These are phyloP conservation scores for Oryzaephilus surinamensis DNA, from an alignment of 1,140 invertebrate genomes.

Conservation along the genomic window DNA sequence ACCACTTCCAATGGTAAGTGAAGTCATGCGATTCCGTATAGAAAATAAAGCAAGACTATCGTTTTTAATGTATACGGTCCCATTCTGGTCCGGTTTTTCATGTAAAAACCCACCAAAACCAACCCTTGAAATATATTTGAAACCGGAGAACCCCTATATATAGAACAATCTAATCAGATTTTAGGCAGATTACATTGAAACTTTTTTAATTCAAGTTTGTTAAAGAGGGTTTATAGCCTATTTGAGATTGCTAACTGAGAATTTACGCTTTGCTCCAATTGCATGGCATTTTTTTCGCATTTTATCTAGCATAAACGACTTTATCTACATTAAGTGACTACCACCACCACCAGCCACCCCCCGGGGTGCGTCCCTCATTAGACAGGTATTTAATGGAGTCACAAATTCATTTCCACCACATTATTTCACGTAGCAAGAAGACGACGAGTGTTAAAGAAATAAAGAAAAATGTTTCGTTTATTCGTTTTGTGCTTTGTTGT, in stretches of 20 bases:
- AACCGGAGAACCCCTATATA: conserved; percentile 1
- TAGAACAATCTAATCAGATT: conserved; percentile 29
- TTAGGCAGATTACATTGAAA: conserved; percentile 27
- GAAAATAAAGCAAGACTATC: conserved; percentile 5
- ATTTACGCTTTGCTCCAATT: conserved; percentile 16
- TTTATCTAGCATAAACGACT: too few relatives aligned
- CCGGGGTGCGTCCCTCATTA: too few relatives aligned
- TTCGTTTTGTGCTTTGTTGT: too few relatives aligned
- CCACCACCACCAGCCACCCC: too few relatives aligned
- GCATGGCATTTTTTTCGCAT: too few relatives aligned
- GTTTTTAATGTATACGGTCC: conserved; percentile 11
- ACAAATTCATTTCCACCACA: too few relatives aligned
- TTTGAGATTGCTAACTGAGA: conserved; percentile 20
- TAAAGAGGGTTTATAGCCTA: conserved; percentile 25
- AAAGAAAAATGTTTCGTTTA: too few relatives aligned
- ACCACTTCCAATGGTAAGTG: conserved; percentile 10
- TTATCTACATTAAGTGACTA: too few relatives aligned
- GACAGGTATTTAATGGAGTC: too few relatives aligned
- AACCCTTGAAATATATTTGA: not conserved
- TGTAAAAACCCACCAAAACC: too few relatives aligned
- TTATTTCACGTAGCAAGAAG: too few relatives aligned
- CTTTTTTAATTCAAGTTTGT: conserved; percentile 29
- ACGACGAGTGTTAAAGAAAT: too few relatives aligned
- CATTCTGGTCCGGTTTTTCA: conserved; percentile 11
- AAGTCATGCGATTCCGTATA: conserved; percentile 8